Conservation (phyloP, 2,888 invertebrate species). For the Drepanosiphum platanoidis region DNA sequence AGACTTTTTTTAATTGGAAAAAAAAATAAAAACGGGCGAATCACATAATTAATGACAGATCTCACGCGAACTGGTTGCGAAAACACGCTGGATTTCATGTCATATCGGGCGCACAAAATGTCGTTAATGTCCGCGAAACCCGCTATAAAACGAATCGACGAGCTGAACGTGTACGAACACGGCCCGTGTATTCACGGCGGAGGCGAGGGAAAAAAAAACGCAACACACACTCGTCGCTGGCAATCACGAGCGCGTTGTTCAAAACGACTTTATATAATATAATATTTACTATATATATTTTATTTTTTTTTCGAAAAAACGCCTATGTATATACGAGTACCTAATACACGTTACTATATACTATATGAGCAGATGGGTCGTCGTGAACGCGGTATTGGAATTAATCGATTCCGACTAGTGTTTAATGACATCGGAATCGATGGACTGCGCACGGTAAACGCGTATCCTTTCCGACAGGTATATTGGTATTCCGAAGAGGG, state of each 20-base stretch:
- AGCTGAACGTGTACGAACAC: not conserved
- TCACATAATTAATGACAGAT: no score
- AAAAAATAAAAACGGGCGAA: not conserved
- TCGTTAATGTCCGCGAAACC: not conserved
- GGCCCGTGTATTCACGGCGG: not conserved
- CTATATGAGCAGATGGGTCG: constrained; percentile 6
- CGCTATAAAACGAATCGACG: not conserved
- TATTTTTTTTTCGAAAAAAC: constrained; percentile 7
- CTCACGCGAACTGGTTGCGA: not conserved
- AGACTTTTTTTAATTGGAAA: no score
- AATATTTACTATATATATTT: constrained; percentile 2
- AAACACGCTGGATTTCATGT: not conserved
- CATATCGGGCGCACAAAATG: not conserved
- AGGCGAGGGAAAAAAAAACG: not conserved
- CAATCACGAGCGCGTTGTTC: not conserved
- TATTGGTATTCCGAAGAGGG: constrained; percentile 40
- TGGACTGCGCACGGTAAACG: constrained; percentile 11
- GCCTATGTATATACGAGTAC: no score
- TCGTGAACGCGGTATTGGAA: constrained; percentile 25
- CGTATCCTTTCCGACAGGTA: constrained; percentile 2
- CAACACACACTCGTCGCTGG: no score
- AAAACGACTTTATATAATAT: no score
- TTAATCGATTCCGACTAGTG: constrained; percentile 49
- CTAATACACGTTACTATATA: no score
- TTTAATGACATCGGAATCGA: constrained; percentile 44